Evolutionary conservation across 2,888 invertebrate species (phyloP).

Genomic region (Venustoraphidia nigricollis): DNA sequence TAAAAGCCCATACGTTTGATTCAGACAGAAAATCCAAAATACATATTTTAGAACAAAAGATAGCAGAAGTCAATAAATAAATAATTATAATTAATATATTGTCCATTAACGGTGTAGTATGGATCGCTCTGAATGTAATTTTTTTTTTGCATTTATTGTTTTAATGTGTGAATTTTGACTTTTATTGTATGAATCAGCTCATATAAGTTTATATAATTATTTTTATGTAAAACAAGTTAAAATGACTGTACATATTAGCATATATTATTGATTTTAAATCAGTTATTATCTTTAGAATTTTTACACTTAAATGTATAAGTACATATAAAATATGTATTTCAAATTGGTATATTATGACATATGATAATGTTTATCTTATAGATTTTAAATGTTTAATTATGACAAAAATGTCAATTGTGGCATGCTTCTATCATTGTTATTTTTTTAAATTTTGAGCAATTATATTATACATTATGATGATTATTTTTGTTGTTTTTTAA

Average conservation of each 20-base stretch:
- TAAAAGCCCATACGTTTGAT: too few relatives aligned
- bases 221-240: too few relatives aligned
- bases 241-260: constrained; percentile 1
- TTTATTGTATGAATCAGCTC: too few relatives aligned
- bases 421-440: constrained; percentile 16
- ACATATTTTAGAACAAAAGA: too few relatives aligned
- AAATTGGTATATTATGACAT: background rate
- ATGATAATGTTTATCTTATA: background rate
- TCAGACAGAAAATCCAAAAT: too few relatives aligned
- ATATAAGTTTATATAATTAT: too few relatives aligned
- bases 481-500: constrained; percentile 1
- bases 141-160: too few relatives aligned
- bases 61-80: too few relatives aligned
- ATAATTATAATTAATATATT: too few relatives aligned
- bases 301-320: constrained; percentile 1
- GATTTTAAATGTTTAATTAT: background rate
- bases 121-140: too few relatives aligned
- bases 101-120: too few relatives aligned
- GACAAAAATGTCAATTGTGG: constrained; percentile 16
- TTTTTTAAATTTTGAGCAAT: constrained; percentile 15
- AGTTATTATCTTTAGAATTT: constrained; percentile 1
- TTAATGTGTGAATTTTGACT: too few relatives aligned
- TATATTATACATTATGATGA: constrained; percentile 8
- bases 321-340: background rate
- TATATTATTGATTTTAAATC: constrained; percentile 1